Conservation (phyloP, 2,113 vertebrate species). For the cattle (Bos taurus) region DNA sequence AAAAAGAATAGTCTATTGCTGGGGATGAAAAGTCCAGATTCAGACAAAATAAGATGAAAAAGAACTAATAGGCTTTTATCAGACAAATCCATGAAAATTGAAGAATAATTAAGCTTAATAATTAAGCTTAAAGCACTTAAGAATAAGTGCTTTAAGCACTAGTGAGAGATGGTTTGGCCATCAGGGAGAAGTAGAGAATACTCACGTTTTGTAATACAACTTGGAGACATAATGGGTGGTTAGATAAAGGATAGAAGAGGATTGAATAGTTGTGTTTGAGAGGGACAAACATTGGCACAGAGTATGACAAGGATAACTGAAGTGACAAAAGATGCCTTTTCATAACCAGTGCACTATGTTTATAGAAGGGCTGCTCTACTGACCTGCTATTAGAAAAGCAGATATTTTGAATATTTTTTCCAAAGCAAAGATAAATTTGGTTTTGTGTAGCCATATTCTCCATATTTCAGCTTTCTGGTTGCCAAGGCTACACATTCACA, state of each 20-base stretch:
- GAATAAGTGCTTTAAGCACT: background rate
- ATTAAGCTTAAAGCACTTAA: background rate
- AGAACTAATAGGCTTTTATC: background rate
- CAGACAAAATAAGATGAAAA: background rate
- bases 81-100: background rate
- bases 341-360: background rate
- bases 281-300: background rate
- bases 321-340: background rate
- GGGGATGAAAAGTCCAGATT: background rate
- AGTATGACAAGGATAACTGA: background rate
- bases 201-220: background rate
- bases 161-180: background rate
- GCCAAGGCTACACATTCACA: background rate
- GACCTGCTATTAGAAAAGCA: background rate
- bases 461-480: background rate
- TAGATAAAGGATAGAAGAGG: background rate
- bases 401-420: background rate
- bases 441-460: background rate
- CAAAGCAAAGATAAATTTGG: background rate
- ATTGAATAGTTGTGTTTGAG: background rate
- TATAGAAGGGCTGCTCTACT: background rate
- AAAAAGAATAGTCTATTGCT: background rate
- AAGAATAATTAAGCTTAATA: background rate
- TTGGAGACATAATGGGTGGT: background rate
- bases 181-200: background rate